A percentile compares a stretch with the other conserved stretches of the same genome.
Evolutionary conservation across 2,888 invertebrate species (phyloP).

Genomic region (Chymomyza caudatula): DNA sequence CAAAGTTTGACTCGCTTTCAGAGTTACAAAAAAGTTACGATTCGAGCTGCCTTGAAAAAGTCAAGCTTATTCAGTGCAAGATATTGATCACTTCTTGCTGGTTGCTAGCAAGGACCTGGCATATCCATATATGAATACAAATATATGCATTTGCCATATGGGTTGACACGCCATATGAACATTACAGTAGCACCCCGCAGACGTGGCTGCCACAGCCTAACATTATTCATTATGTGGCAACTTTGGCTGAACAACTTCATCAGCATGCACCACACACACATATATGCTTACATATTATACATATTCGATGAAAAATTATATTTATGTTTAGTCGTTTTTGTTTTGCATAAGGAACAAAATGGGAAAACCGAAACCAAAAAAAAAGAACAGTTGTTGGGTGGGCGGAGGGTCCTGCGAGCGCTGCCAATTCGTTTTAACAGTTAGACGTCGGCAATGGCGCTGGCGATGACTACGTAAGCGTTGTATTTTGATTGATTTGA

Average conservation of each 20-base stretch:
- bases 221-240: neutral
- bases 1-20: too few species aligned
- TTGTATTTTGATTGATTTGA: neutral
- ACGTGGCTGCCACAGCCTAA: neutral
- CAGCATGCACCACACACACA: neutral
- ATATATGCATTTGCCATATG: neutral
- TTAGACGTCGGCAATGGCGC: slow-evolving; percentile 23
- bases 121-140: neutral
- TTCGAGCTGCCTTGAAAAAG: too few species aligned
- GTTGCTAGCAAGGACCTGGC: neutral
- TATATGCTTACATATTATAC: neutral
- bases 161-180: slow-evolving; percentile 55
- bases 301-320: neutral
- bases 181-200: slow-evolving; percentile 33
- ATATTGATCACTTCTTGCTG: neutral
- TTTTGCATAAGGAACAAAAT: neutral
- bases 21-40: too few species aligned
- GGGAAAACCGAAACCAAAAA: neutral
- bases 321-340: neutral
- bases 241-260: neutral
- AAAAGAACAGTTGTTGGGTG: neutral
- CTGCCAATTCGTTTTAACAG: slow-evolving; percentile 6
- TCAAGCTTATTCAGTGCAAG: neutral
- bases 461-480: slow-evolving; percentile 9
- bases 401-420: slow-evolving; percentile 27